Percentiles rank a stretch among this genome's conserved stretches.
phyloP scores from a whole-genome alignment of 2,888 invertebrate species.

The Acanthosepion lycidas region DNA sequence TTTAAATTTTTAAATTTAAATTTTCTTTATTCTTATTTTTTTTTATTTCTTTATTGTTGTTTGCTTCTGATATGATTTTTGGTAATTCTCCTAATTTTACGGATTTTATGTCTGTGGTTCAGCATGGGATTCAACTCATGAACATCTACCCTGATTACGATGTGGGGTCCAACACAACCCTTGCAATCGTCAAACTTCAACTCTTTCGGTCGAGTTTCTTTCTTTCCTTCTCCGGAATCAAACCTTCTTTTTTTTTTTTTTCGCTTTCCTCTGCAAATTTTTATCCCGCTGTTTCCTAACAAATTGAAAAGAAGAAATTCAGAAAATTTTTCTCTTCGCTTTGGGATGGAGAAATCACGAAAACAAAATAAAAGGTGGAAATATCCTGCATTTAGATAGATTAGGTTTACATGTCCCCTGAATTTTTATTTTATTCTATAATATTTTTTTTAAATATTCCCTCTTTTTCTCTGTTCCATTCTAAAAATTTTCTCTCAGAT shows the following conservation, averaged over 20 bases:
- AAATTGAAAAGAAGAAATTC: neutral
- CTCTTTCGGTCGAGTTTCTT: neutral
- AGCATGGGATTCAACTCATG: neutral
- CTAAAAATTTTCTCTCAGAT: neutral
- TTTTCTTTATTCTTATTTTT: too few relatives aligned
- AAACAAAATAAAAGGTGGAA: neutral
- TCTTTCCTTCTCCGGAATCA: too few relatives aligned
- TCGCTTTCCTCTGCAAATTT: neutral
- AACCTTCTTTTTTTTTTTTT: too few relatives aligned
- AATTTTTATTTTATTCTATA: neutral
- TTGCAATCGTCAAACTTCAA: too few relatives aligned
- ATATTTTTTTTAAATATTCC: neutral
- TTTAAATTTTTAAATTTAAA: too few relatives aligned
- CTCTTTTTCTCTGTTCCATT: neutral
- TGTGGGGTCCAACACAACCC: neutral
- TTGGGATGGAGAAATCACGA: neutral
- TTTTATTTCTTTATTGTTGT: too few relatives aligned
- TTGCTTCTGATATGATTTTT: neutral
- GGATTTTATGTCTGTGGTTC: neutral
- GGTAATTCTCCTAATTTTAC: neutral
- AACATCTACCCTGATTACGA: neutral
- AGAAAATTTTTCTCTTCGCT: neutral
- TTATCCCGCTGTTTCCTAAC: neutral
- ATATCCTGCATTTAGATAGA: neutral
- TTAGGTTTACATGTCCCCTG: neutral